Evolutionary conservation across 1,140 invertebrate species (phyloP).

Genomic region (Hydropsyche tenuis): DNA sequence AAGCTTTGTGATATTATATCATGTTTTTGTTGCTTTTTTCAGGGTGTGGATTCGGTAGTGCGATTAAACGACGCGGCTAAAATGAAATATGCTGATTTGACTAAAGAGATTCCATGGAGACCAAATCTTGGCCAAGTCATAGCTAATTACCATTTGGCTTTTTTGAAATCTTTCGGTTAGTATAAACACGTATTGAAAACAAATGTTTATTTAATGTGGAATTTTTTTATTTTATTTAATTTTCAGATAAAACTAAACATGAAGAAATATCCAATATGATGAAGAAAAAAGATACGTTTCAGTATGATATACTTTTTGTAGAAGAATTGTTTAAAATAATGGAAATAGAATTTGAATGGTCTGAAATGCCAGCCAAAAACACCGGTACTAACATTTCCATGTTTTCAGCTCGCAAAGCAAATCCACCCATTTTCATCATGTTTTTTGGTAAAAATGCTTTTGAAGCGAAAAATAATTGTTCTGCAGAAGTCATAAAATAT

Average conservation of each 20-base stretch:
- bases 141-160: constrained; percentile 32
- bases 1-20: too few species aligned
- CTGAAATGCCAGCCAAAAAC: constrained; percentile 22
- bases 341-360: constrained; percentile 35
- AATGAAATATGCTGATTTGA: constrained; percentile 27
- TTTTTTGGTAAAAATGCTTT: constrained; percentile 19
- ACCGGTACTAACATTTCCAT: not conserved
- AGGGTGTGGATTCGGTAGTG: not conserved
- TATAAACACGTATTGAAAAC: constrained; percentile 5
- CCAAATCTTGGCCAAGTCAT: constrained; percentile 43
- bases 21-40: constrained; percentile 1
- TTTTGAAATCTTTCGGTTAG: constrained; percentile 20
- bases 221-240: constrained; percentile 6
- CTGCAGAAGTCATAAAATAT: not conserved
- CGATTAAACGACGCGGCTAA: constrained; percentile 34
- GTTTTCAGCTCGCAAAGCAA: constrained; percentile 48
- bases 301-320: not conserved
- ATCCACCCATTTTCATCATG: constrained; percentile 30
- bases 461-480: constrained; percentile 10
- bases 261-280: not conserved
- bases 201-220: not conserved
- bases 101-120: constrained; percentile 31
- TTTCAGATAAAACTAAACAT: constrained; percentile 14
- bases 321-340: constrained; percentile 16
- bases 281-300: not conserved